A percentile compares a stretch with the other conserved stretches of the same genome.
phyloP scores from a whole-genome alignment of 2,888 invertebrate species.

The Salticus scenicus region DNA sequence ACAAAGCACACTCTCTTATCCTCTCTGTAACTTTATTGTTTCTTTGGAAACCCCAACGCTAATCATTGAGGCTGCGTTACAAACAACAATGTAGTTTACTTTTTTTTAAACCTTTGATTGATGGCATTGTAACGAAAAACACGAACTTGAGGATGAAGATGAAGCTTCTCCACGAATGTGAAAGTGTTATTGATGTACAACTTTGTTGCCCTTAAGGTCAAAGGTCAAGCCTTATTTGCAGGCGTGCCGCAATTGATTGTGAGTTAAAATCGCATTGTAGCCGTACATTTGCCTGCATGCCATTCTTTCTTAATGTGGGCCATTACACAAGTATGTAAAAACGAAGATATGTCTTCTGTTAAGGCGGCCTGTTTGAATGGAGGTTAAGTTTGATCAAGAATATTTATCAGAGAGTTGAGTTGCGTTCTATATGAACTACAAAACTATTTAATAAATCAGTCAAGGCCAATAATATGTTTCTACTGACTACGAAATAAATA shows the following conservation, averaged over 20 bases:
- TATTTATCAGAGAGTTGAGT: neutral
- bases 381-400: neutral
- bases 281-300: neutral
- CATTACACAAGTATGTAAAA: neutral
- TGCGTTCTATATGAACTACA: no score
- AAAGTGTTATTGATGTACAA: conserved; percentile 9
- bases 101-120: neutral
- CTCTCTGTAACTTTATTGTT: neutral
- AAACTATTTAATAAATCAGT: no score
- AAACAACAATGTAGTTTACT: conserved; percentile 1
- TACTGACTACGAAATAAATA: no score
- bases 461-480: no score
- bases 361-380: neutral
- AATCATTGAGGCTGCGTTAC: neutral
- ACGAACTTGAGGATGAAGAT: neutral
- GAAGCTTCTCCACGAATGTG: neutral
- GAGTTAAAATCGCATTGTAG: neutral
- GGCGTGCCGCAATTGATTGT: neutral
- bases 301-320: neutral
- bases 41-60: neutral
- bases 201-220: neutral
- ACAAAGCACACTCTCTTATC: neutral
- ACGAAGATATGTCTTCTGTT: neutral
- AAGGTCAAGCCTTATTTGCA: neutral
- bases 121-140: neutral